Evolutionary conservation across 2,888 invertebrate species (phyloP).

Genomic region (Lysandra coridon): DNA sequence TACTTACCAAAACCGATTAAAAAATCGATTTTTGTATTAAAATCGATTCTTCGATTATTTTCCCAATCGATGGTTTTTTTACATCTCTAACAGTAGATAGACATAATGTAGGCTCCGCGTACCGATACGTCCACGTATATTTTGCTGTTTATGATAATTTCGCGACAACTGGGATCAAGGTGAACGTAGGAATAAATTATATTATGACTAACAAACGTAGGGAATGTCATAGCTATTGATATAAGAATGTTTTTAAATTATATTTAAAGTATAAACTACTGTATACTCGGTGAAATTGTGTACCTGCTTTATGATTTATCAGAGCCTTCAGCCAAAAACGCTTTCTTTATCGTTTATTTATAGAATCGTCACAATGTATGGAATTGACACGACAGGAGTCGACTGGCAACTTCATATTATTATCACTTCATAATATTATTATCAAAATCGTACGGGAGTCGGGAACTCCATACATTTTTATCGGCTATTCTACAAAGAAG

Average conservation of each 20-base stretch:
- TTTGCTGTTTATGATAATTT: slow-evolving; percentile 27
- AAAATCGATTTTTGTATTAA: too few relatives aligned
- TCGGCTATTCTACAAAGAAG: too few relatives aligned
- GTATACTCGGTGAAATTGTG: slow-evolving; percentile 14
- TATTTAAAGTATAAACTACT: background rate
- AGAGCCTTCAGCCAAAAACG: background rate
- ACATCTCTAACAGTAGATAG: slow-evolving; percentile 22
- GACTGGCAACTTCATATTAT: too few relatives aligned
- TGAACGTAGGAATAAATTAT: slow-evolving; percentile 19
- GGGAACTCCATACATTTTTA: too few relatives aligned
- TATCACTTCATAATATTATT: too few relatives aligned
- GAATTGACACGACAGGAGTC: too few relatives aligned
- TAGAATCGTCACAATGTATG: too few relatives aligned
- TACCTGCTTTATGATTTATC: slow-evolving; percentile 12
- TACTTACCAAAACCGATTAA: too few relatives aligned
- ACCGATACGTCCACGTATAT: slow-evolving; percentile 29
- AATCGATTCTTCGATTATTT: background rate
- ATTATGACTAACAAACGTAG: background rate
- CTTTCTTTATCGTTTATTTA: too few relatives aligned
- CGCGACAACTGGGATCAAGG: slow-evolving; percentile 30
- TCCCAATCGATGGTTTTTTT: background rate
- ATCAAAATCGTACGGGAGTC: too few relatives aligned
- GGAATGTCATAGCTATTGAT: slow-evolving; percentile 25
- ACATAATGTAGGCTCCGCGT: slow-evolving; percentile 28
- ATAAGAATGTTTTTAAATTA: slow-evolving; percentile 1